These are phyloP conservation scores for Eretmochelys imbricata DNA, from an alignment of 2,113 vertebrate species.

Conservation along the genomic window DNA sequence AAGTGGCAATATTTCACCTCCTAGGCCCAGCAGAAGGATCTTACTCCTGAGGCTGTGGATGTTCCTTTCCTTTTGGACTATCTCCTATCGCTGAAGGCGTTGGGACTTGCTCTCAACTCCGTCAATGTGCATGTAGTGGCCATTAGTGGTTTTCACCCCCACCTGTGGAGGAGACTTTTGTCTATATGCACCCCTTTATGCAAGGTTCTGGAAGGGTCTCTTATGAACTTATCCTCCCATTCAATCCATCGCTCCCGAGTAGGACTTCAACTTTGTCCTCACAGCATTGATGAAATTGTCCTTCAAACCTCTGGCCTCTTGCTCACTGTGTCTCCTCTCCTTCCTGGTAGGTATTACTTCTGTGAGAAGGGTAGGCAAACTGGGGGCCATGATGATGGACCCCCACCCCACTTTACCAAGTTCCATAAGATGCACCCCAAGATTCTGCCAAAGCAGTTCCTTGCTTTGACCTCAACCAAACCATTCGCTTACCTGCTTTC, in stretches of 20 bases:
- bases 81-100: not conserved
- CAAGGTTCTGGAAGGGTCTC: not conserved
- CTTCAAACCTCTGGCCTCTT: not conserved
- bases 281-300: not conserved
- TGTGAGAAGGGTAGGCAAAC: not conserved
- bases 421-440: not conserved
- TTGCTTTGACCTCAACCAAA: not conserved
- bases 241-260: not conserved
- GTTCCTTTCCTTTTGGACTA: not conserved
- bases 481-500: not conserved
- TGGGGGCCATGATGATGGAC: not conserved
- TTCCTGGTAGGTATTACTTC: not conserved
- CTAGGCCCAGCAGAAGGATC: not conserved
- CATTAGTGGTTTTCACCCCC: not conserved
- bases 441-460: not conserved
- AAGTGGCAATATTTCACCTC: not conserved
- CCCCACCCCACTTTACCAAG: fast-evolving
- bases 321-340: not conserved
- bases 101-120: not conserved
- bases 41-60: not conserved
- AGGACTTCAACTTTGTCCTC: not conserved
- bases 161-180: not conserved
- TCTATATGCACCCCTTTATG: not conserved
- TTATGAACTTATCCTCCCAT: not conserved
- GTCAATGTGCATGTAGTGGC: not conserved